Evolutionary conservation across 2,113 vertebrate genomes (phyloP).

Genomic region (Dromaius novaehollandiae): DNA sequence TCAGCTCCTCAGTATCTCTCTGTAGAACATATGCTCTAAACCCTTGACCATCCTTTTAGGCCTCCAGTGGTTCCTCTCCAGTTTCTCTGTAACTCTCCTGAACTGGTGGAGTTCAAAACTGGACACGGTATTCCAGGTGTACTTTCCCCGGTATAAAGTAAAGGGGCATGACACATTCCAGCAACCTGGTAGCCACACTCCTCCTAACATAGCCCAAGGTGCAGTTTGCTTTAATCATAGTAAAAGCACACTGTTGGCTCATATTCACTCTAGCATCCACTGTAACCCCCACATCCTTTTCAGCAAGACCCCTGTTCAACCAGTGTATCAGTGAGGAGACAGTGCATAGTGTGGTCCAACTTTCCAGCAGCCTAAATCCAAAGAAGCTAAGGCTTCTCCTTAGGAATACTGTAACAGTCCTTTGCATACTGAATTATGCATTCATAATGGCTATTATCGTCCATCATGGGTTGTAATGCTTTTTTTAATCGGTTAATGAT

Average conservation of each 20-base stretch:
- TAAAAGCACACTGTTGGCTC: neutral
- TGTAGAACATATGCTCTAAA: neutral
- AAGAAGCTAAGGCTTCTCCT: neutral
- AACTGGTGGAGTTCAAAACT: neutral
- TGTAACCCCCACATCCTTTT: neutral
- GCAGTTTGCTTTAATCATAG: neutral
- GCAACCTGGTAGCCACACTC: neutral
- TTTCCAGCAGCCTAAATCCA: neutral
- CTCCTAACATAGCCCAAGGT: neutral
- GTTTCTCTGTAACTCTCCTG: neutral
- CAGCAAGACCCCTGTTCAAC: neutral
- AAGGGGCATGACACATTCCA: neutral
- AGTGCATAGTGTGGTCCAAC: neutral
- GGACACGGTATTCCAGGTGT: fast-evolving
- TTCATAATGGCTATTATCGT: neutral
- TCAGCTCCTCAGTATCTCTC: neutral
- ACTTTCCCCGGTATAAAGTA: neutral
- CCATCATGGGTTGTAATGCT: neutral
- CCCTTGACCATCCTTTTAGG: neutral
- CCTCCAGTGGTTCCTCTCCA: neutral
- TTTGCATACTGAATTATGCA: neutral
- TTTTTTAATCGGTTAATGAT: neutral
- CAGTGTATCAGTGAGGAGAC: neutral
- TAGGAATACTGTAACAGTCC: neutral
- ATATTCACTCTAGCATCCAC: neutral